Conservation (phyloP, 2,888 invertebrate species). For the Homarus gammarus region DNA sequence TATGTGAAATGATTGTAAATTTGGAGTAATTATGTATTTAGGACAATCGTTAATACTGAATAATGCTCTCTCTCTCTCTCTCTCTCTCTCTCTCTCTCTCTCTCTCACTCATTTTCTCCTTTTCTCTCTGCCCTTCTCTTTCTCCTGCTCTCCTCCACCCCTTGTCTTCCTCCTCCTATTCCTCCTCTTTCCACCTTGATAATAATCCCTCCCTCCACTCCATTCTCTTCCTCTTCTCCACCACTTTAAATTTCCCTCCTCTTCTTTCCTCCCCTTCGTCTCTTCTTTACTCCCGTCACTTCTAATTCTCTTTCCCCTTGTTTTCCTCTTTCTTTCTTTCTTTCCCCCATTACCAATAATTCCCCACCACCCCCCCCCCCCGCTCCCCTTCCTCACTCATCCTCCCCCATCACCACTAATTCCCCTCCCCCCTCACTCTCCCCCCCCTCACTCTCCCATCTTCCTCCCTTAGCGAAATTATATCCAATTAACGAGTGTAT, state of each 20-base stretch:
- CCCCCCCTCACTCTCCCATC: not conserved
- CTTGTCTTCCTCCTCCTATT: too few species aligned
- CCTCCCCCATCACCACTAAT: not conserved
- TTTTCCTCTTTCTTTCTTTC: conserved; percentile 1
- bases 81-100: too few species aligned
- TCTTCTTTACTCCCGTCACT: not conserved
- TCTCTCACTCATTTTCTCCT: too few species aligned
- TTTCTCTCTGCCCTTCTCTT: too few species aligned
- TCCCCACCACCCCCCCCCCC: conserved; percentile 1
- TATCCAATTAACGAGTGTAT: conserved; percentile 27
- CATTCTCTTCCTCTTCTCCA: not conserved
- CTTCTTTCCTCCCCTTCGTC: not conserved
- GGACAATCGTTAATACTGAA: too few species aligned
- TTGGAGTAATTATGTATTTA: too few species aligned
- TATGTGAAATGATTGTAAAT: too few species aligned
- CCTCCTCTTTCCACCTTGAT: not conserved
- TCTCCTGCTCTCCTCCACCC: not conserved
- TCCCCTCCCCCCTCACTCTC: not conserved
- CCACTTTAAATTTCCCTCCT: not conserved
- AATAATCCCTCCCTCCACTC: not conserved
- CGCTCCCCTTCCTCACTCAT: not conserved
- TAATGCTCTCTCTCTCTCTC: too few species aligned
- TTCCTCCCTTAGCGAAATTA: not conserved
- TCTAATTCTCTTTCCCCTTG: not conserved
- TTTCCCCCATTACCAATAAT: not conserved